phyloP scores from a whole-genome alignment of 2,888 invertebrate genomes.

The Drosophila kuntzei region DNA sequence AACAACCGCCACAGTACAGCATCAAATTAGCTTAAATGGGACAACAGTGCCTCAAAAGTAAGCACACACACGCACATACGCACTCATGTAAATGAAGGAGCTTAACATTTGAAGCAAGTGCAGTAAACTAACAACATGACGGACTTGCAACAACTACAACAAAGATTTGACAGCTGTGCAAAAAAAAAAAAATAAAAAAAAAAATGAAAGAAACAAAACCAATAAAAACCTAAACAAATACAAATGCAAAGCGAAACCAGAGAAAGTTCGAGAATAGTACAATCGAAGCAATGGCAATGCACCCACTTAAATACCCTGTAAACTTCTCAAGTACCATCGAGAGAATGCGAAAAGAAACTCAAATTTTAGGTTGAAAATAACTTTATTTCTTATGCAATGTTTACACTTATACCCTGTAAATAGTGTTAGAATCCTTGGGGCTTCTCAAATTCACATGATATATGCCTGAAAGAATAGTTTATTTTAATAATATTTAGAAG shows the following conservation, averaged over 20 bases:
- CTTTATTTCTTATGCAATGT: background rate
- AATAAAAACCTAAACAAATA: constrained; percentile 9
- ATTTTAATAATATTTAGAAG: background rate
- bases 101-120: constrained; percentile 26
- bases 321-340: background rate
- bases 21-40: constrained; percentile 39
- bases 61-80: background rate
- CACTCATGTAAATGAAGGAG: constrained; percentile 3
- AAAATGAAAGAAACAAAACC: background rate
- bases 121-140: constrained; percentile 23
- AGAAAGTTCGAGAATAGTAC: background rate
- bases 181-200: background rate
- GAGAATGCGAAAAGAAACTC: background rate
- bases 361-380: background rate
- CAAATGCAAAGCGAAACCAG: constrained; percentile 8
- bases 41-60: constrained; percentile 32
- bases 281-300: background rate
- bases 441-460: background rate
- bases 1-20: constrained; percentile 3
- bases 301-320: constrained; percentile 3
- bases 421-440: background rate
- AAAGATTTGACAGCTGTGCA: constrained; percentile 17
- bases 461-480: background rate
- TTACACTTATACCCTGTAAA: background rate
- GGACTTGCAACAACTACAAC: constrained; percentile 1